Base-by-base conservation (phyloP, 2,113 vertebrate genomes). In the Chionis minor region DNA sequence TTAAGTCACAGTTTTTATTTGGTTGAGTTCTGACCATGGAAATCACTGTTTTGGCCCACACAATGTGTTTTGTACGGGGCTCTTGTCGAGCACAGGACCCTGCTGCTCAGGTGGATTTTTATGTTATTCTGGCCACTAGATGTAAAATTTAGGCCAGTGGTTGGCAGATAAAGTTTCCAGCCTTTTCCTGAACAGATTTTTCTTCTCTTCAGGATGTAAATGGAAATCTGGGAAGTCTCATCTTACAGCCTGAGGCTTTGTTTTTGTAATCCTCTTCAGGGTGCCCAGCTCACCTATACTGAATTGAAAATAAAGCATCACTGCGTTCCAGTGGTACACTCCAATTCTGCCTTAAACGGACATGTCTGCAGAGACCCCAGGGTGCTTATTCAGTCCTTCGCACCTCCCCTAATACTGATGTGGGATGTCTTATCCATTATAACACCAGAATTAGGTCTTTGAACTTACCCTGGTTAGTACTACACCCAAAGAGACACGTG, bases 41-140 rank as follows among this genome's bases (percentile, higher is more conserved):
- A 88, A 38, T 44, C 66, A 28, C 28, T 27, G 8, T 6, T 12
- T 14, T 21, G 62, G 47, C 42, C 80, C 67, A 32, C 19, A 17
- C 20, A 23, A 2, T 1, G 0, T 47, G 38, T 33, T 77, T 24
- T 32, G 27, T 4, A 6, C 1, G 1, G 30, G 59, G 55, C 27
- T 73, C 61, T 28, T 54, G 70, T n/a, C 1, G 1, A 84, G 44
- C 42, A 4, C 58, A 72, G 78, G 55, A 27, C 28, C 8, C 0
- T 22, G 61, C 38, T 73, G 66, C 61, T 49, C 23, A 15, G 42
- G 23, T 24, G 6, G 21, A 33, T 47, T 79, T 88, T 42, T 44
- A 33, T 6, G 33, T 32, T 63, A 35, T 40, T 54, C 49, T 88
- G 72, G 30, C 27, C 45, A 45, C 24, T 28, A 35, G 3, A 8